A percentile compares a stretch with the other conserved stretches of the same genome.
These are phyloP conservation scores for Sarcophaga variegata DNA, from an alignment of 2,888 invertebrate genomes.

Conservation along the genomic window DNA sequence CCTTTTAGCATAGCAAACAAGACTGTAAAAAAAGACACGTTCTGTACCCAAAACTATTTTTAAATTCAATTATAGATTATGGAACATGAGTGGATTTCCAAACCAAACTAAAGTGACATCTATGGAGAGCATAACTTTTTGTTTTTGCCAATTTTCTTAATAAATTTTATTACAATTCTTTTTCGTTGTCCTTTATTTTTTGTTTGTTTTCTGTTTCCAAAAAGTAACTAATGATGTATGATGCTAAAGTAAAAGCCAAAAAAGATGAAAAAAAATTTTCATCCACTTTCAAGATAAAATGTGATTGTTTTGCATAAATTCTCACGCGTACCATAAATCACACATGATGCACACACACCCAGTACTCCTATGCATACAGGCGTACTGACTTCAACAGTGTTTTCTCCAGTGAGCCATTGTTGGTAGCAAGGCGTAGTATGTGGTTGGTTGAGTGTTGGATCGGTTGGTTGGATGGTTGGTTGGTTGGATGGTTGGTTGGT, in stretches of 20 bases:
- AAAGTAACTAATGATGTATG: conserved; percentile 55
- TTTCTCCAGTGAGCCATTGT: no score
- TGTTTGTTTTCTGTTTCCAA: conserved; percentile 27
- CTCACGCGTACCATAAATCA: conserved; percentile 68
- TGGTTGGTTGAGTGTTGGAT: conserved; percentile 23
- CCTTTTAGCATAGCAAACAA: neutral
- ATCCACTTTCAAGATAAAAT: conserved; percentile 39
- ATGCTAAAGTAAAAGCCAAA: conserved; percentile 52
- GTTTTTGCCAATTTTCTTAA: conserved; percentile 12
- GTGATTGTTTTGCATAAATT: conserved; percentile 65
- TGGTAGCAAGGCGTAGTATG: no score
- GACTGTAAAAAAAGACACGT: neutral
- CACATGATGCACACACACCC: conserved; percentile 23
- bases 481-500: conserved; percentile 31
- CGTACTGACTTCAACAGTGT: no score
- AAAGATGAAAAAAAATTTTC: conserved; percentile 1
- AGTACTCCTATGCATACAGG: neutral
- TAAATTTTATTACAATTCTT: conserved; percentile 20
- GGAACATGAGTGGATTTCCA: neutral
- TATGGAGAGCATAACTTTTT: neutral
- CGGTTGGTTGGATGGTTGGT: conserved; percentile 29
- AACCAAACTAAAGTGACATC: neutral
- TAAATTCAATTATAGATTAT: conserved; percentile 38
- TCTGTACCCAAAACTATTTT: neutral
- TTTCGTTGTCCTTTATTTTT: conserved; percentile 11